phyloP scores from a whole-genome alignment of 2,797 vertebrate genomes.

The Bucorvus abyssinicus region DNA sequence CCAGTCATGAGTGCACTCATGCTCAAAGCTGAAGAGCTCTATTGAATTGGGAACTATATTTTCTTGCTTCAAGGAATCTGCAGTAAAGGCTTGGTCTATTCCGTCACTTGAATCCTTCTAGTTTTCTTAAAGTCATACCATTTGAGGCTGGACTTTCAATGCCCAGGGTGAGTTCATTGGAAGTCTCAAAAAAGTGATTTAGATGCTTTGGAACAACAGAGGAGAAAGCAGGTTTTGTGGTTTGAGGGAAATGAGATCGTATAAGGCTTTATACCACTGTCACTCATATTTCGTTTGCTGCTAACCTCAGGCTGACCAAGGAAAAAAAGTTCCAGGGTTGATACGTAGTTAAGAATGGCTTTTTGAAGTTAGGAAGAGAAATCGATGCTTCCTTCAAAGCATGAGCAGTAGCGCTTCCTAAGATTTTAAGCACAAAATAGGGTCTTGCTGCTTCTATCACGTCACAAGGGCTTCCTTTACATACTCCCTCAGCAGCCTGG shows the following conservation, averaged over 20 bases:
- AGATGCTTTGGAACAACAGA: neutral
- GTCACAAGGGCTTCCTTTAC: neutral
- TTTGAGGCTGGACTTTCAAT: neutral
- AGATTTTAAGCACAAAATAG: neutral
- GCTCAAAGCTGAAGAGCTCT: neutral
- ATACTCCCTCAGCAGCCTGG: neutral
- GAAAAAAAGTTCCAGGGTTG: neutral
- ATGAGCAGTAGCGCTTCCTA: neutral
- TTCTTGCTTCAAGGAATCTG: neutral
- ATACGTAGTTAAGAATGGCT: neutral
- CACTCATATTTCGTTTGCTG: neutral
- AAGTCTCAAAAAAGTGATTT: neutral
- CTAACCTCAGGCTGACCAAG: neutral
- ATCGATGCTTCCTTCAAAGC: neutral
- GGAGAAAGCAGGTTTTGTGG: neutral
- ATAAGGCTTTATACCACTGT: neutral
- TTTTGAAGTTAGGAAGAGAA: neutral
- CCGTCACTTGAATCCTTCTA: neutral
- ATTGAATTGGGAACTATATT: neutral
- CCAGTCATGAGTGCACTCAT: neutral
- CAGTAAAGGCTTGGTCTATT: neutral
- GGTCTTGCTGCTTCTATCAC: neutral
- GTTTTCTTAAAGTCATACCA: neutral
- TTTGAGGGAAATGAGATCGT: neutral
- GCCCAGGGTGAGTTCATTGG: neutral